Evolutionary conservation across 2,113 vertebrate genomes (phyloP).

Genomic region (Macheiramphus alcinus): DNA sequence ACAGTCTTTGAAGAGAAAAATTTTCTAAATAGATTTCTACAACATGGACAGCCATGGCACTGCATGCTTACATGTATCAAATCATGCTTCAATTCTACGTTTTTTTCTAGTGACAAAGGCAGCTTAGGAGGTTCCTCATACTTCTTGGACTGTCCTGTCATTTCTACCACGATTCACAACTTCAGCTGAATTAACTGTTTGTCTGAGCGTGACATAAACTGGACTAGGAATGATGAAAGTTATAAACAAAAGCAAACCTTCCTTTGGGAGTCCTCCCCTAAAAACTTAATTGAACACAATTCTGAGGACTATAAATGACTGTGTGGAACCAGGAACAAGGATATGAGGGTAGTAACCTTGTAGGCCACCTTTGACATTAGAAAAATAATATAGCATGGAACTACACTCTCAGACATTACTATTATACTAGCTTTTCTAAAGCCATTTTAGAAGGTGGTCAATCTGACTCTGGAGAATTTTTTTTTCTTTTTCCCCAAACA

Average conservation of each 20-base stretch:
- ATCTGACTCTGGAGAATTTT: neutral
- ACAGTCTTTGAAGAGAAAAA: neutral
- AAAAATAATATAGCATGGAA: neutral
- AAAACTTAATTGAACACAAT: neutral
- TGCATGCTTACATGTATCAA: neutral
- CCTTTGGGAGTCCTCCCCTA: neutral
- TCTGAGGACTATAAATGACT: neutral
- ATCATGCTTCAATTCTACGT: neutral
- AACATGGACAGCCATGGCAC: neutral
- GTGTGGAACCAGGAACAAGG: neutral
- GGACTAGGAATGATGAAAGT: neutral
- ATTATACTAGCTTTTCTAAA: neutral
- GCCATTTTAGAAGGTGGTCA: neutral
- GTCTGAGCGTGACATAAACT: neutral
- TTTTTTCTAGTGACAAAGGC: neutral
- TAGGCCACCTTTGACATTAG: neutral
- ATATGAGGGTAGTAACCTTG: neutral
- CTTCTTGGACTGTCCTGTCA: neutral
- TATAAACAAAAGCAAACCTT: neutral
- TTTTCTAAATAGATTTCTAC: neutral
- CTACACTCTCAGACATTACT: neutral
- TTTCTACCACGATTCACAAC: neutral
- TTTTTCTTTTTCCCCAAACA: neutral
- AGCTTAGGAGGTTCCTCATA: neutral
- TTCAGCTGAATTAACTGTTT: neutral